Evolutionary conservation across 2,888 invertebrate species (phyloP).

Genomic region (Agrilus cyanescens): DNA sequence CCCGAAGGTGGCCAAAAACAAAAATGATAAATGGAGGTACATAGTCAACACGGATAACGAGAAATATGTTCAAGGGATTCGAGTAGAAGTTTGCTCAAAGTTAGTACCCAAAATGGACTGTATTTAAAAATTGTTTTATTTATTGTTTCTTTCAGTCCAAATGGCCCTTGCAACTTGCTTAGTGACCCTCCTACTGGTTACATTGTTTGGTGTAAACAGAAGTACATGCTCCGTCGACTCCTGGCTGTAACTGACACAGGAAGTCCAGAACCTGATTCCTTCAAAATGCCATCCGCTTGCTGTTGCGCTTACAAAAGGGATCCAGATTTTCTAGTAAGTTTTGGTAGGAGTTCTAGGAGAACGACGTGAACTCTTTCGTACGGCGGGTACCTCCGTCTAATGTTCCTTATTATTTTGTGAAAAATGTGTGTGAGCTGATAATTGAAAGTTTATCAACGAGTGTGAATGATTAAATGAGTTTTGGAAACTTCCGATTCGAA

Average conservation of each 20-base stretch:
- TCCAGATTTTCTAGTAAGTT: conserved; percentile 14
- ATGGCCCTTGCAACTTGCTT: conserved; percentile 37
- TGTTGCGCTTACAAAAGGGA: conserved; percentile 42
- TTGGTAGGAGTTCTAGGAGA: too few relatives aligned
- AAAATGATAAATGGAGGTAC: conserved; percentile 52
- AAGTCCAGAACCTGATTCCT: conserved; percentile 37
- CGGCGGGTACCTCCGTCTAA: too few relatives aligned
- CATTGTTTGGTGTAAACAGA: conserved; percentile 43
- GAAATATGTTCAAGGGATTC: conserved; percentile 51
- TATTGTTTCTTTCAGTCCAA: conserved; percentile 31
- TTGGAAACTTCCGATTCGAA: too few relatives aligned
- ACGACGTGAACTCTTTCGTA: too few relatives aligned
- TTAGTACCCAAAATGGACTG: conserved; percentile 45
- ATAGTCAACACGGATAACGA: conserved; percentile 53
- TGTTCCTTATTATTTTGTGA: too few relatives aligned
- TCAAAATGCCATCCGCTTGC: conserved; percentile 64
- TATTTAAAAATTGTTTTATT: neutral
- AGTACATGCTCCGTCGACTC: conserved; percentile 43
- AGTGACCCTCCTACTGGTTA: conserved; percentile 37
- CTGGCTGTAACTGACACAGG: conserved; percentile 40
- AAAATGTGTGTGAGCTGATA: too few relatives aligned
- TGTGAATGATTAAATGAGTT: too few relatives aligned
- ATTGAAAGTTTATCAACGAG: too few relatives aligned
- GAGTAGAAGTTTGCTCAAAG: conserved; percentile 57
- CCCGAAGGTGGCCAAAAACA: conserved; percentile 49